Evolutionary conservation across 2,113 vertebrate genomes (phyloP).

Genomic region (Symphodus melops): DNA sequence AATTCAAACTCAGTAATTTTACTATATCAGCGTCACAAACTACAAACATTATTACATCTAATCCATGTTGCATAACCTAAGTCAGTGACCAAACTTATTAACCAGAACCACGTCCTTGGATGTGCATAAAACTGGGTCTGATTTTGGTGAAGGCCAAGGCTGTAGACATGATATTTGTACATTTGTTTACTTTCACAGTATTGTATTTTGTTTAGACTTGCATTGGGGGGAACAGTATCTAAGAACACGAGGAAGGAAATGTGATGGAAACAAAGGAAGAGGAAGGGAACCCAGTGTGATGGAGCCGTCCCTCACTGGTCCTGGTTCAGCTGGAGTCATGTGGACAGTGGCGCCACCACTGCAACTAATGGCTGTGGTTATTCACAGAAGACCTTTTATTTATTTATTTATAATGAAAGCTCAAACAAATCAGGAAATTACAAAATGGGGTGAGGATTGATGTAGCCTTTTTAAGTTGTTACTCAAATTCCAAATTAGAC

Average conservation of each 20-base stretch:
- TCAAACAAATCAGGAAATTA: slow-evolving; percentile 42
- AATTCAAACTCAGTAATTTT: no score
- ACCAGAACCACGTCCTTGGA: not conserved
- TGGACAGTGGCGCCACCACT: slow-evolving; percentile 75
- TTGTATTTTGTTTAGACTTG: slow-evolving; percentile 81
- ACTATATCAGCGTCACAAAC: no score
- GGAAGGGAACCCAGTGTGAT: slow-evolving; percentile 78
- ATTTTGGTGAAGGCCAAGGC: slow-evolving; percentile 35
- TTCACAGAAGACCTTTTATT: slow-evolving; percentile 51
- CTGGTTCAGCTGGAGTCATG: slow-evolving; percentile 64
- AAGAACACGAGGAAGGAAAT: slow-evolving; percentile 85
- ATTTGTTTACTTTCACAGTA: slow-evolving; percentile 79
- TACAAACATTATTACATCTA: not conserved
- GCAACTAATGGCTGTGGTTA: slow-evolving; percentile 65
- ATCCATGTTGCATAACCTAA: not conserved
- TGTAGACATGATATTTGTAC: slow-evolving; percentile 58
- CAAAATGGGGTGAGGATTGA: slow-evolving; percentile 29
- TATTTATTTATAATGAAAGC: slow-evolving; percentile 40
- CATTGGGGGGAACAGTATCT: slow-evolving; percentile 72
- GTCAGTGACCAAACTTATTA: not conserved
- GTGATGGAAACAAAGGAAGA: slow-evolving; percentile 83
- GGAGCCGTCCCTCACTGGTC: slow-evolving; percentile 68
- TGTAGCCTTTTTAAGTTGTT: slow-evolving; percentile 11
- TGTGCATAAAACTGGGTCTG: slow-evolving; percentile 11
- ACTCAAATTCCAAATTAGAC: slow-evolving; percentile 21